Evolutionary conservation across 2,113 vertebrate genomes (phyloP).

Genomic region (Tichodroma muraria): DNA sequence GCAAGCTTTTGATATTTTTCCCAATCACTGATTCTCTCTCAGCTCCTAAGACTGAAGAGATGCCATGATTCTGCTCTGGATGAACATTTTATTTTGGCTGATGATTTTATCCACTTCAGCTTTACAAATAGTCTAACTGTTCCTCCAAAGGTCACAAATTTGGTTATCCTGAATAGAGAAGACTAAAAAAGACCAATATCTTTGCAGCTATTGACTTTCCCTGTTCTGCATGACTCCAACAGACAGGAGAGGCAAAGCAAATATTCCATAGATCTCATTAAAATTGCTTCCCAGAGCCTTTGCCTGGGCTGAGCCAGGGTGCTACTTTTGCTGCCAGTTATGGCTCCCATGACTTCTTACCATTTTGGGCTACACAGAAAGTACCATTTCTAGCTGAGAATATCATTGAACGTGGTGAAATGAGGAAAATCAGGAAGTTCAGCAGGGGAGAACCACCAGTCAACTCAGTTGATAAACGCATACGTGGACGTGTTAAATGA

Average conservation of each 20-base stretch:
- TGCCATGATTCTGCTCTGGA: neutral
- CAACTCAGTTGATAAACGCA: rapidly evolving
- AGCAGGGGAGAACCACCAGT: neutral
- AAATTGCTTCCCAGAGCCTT: neutral
- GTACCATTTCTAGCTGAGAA: neutral
- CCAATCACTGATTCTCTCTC: neutral
- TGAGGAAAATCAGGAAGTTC: neutral
- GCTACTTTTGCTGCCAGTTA: neutral
- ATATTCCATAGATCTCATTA: neutral
- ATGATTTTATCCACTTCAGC: neutral
- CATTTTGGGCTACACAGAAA: neutral
- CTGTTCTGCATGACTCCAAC: neutral
- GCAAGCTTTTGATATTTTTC: neutral
- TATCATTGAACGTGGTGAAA: neutral
- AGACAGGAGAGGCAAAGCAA: neutral
- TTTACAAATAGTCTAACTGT: neutral
- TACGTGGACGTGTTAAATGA: neutral
- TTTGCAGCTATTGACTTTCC: neutral
- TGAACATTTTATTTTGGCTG: neutral
- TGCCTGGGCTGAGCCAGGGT: neutral
- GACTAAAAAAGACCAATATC: neutral
- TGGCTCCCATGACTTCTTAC: neutral
- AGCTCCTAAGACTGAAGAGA: neutral
- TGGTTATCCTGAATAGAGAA: neutral
- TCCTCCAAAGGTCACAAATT: neutral